phyloP scores from a whole-genome alignment of 2,888 invertebrate species.

The Steinernema carpocapsae region DNA sequence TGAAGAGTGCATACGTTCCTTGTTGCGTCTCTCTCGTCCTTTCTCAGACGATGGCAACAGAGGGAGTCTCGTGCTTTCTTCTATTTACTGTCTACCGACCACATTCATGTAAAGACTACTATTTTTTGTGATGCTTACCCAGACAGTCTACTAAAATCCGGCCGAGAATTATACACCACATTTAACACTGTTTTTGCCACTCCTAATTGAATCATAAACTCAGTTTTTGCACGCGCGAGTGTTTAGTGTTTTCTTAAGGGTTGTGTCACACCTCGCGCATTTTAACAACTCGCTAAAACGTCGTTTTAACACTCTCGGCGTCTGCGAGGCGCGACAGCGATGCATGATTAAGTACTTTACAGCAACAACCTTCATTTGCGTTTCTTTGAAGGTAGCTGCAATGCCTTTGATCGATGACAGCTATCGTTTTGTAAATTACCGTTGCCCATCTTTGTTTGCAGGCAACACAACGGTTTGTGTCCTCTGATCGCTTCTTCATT shows the following conservation, averaged over 20 bases:
- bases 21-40: neutral
- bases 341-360: constrained; percentile 33
- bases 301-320: neutral
- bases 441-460: neutral
- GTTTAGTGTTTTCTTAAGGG: neutral
- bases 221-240: neutral
- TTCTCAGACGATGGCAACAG: too few relatives aligned
- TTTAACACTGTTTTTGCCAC: too few relatives aligned
- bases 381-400: constrained; percentile 22
- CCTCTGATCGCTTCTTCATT: too few relatives aligned
- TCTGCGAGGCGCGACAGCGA: constrained; percentile 6
- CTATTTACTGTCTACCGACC: neutral
- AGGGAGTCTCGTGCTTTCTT: neutral
- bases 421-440: constrained; percentile 14
- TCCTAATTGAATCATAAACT: neutral
- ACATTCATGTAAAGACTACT: neutral
- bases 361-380: neutral
- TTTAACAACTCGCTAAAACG: constrained; percentile 8
- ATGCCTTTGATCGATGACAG: neutral
- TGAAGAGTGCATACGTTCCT: neutral
- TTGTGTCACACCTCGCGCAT: neutral
- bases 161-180: too few relatives aligned
- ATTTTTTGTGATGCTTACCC: neutral
- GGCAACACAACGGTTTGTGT: neutral
- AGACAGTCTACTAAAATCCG: neutral